Evolutionary conservation across 2,888 invertebrate genomes (phyloP), one percentile per base, ranked within the genome.

Genomic region (Drosophila nr. perissopoda): DNA sequence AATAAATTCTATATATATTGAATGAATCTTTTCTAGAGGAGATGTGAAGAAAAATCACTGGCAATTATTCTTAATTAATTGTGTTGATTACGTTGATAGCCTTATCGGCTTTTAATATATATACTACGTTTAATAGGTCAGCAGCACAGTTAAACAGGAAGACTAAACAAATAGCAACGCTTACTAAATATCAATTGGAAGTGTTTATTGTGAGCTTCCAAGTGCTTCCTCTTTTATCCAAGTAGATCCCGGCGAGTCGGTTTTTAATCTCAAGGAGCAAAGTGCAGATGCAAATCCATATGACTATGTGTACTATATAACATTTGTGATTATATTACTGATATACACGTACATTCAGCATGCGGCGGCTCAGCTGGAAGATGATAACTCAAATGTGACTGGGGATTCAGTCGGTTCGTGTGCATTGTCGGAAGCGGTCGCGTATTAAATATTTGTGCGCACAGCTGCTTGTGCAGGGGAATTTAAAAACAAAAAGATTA

Each of bases 381-480:
- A 78, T 70, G 65, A 78, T 73, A 70, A 62, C 64, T 73, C 54
- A 34, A 69, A 54, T 66, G 52, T 70, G 59, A 52, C 16, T 45
- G 45, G 54, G 60, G 38, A 36, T 38, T 56, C 73, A 85, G 85
- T 85, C 69, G 51, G 72, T 61, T 68, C 59, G 63, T 67, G 78
- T 73, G 67, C 65, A 66, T 73, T 66, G 81, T 60, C 67, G 65
- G 69, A 61, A 74, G 54, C 76, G 68, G 88, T 76, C 73, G 81
- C 29, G 42, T 54, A 40, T 70, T 49, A 57, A 21, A 16, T 65
- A 42, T 45, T 69, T 61, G 58, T 57, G 54, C 64, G 60, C 52
- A 49, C 29, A 31, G n/a, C 34, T 54, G 45, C 54, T 29, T 31
- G 48, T 45, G 38, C 25, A 18, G 27, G 33, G 38, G 62, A 58